phyloP scores from a whole-genome alignment of 2,888 invertebrate species.

The Ametastegia equiseti region DNA sequence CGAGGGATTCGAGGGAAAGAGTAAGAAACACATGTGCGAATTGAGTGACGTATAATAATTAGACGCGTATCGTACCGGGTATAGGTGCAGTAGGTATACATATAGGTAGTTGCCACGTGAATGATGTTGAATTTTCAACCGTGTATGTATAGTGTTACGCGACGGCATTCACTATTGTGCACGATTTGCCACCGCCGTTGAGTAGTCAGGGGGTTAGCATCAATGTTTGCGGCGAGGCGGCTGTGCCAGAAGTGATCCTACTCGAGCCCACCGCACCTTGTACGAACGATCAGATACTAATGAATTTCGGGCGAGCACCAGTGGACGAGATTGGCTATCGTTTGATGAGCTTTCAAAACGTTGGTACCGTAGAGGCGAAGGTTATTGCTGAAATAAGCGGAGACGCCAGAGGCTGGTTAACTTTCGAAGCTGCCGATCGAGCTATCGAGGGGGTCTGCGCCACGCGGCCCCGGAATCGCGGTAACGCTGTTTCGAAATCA shows the following conservation, averaged over 20 bases:
- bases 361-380: constrained; percentile 72
- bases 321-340: constrained; percentile 60
- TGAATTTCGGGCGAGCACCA: constrained; percentile 72
- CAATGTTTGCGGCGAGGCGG: constrained; percentile 73
- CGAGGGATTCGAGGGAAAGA: no score
- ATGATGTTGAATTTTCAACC: constrained; percentile 21
- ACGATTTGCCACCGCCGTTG: constrained; percentile 61
- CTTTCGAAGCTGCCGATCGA: background rate
- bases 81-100: no score
- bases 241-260: constrained; percentile 74
- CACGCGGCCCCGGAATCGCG: background rate
- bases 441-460: background rate
- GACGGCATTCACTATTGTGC: constrained; percentile 61
- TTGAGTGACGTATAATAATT: no score
- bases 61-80: no score
- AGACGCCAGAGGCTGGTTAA: constrained; percentile 60
- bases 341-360: constrained; percentile 71
- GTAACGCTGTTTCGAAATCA: background rate
- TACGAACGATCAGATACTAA: constrained; percentile 56
- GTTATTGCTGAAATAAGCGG: constrained; percentile 72
- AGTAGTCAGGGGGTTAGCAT: constrained; percentile 61
- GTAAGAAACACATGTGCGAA: background rate
- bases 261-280: constrained; percentile 66
- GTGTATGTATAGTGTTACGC: constrained; percentile 67
- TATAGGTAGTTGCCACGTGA: no score